These are phyloP conservation scores for Stercorarius parasiticus DNA, from an alignment of 2,113 vertebrate genomes.

Conservation along the genomic window DNA sequence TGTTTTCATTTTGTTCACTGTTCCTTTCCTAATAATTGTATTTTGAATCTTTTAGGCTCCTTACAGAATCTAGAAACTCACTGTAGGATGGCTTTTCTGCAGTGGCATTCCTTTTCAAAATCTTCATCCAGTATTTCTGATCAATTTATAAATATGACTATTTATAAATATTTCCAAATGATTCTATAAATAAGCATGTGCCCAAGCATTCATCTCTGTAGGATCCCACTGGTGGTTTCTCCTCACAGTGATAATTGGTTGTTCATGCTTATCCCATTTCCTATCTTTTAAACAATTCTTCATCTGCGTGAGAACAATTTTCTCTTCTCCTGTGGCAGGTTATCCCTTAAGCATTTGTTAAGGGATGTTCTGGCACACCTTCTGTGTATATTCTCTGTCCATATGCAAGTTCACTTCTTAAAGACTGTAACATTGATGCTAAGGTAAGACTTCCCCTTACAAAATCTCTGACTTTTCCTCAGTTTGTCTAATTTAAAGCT, in stretches of 20 bases:
- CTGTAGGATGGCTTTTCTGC: neutral
- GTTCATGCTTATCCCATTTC: neutral
- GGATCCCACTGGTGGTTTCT: neutral
- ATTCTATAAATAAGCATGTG: neutral
- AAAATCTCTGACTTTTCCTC: neutral
- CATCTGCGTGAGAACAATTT: neutral
- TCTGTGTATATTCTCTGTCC: neutral
- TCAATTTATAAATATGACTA: neutral
- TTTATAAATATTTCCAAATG: neutral
- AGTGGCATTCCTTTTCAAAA: neutral
- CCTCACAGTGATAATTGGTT: neutral
- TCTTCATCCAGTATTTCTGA: neutral
- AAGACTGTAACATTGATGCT: neutral
- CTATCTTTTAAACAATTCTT: neutral
- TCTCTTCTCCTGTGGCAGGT: neutral
- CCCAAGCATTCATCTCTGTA: neutral
- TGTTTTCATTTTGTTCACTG: neutral
- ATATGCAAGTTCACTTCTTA: neutral
- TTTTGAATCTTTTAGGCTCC: neutral
- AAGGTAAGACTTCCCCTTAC: neutral
- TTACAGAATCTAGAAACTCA: neutral
- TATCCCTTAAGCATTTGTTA: neutral
- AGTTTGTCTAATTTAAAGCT: neutral
- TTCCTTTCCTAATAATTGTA: neutral
- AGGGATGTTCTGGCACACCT: neutral